phyloP scores from a whole-genome alignment of 2,113 vertebrate species.

The Trochalopteron elliotii region DNA sequence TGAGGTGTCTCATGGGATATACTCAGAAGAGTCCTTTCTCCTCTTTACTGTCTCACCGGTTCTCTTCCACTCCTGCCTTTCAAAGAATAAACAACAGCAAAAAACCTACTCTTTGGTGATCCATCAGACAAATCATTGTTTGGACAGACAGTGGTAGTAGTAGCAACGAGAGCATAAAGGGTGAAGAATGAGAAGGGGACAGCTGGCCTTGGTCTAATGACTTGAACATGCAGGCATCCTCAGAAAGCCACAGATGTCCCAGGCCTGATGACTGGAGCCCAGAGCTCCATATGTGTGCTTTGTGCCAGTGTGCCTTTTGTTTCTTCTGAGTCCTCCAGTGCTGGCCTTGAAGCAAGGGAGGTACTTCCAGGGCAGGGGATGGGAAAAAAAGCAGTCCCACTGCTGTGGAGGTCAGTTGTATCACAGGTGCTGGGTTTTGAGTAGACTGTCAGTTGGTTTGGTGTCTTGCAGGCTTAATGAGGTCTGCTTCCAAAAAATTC shows the following conservation, averaged over 20 bases:
- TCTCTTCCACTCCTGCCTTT: neutral
- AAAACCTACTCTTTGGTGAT: neutral
- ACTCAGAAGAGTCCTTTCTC: neutral
- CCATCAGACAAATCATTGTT: neutral
- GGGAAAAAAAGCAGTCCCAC: neutral
- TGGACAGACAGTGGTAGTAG: neutral
- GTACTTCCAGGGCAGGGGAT: neutral
- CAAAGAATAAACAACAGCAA: neutral
- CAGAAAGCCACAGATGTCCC: constrained; percentile 37
- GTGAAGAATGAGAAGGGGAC: neutral
- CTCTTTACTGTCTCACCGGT: neutral
- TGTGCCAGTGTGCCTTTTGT: neutral
- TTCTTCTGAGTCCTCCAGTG: neutral
- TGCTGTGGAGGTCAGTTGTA: neutral
- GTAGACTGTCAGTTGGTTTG: neutral
- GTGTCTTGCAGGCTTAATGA: neutral
- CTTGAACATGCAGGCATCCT: neutral
- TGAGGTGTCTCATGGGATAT: neutral
- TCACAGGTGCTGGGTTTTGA: neutral
- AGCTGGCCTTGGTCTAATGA: constrained; percentile 37
- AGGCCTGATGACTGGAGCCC: neutral
- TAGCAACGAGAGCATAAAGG: neutral
- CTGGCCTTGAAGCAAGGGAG: neutral
- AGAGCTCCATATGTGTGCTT: constrained; percentile 2
- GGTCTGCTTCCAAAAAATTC: neutral